A percentile compares a stretch with the other conserved stretches of the same genome.
Conservation (phyloP, 1,140 invertebrate genomes). For the Vanessa tameamea region DNA sequence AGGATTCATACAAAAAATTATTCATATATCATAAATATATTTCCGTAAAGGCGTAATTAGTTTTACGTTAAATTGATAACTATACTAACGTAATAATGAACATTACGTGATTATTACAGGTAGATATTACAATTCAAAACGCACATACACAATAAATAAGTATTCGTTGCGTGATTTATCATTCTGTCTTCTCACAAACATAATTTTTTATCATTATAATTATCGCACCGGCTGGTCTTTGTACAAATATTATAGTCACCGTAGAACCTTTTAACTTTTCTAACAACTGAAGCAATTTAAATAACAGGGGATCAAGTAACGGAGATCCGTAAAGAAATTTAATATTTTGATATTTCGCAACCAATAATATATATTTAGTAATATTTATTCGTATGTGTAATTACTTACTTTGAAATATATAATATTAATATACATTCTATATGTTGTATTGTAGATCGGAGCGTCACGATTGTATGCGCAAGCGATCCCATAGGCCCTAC, state of each 20-base stretch:
- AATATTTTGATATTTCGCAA: too few relatives aligned
- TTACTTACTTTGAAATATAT: too few relatives aligned
- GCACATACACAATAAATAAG: neutral
- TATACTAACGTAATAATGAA: conserved; percentile 19
- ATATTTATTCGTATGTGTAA: too few relatives aligned
- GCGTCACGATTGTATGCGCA: too few relatives aligned
- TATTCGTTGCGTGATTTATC: conserved; percentile 21
- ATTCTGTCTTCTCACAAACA: neutral
- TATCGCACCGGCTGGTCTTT: neutral
- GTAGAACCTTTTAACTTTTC: neutral
- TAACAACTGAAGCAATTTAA: too few relatives aligned
- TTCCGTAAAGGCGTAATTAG: neutral
- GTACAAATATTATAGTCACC: neutral
- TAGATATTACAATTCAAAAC: conserved; percentile 11
- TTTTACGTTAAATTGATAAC: conserved; percentile 17
- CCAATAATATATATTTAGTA: too few relatives aligned
- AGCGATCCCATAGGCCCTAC: too few relatives aligned
- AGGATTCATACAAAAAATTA: neutral
- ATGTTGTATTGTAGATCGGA: too few relatives aligned
- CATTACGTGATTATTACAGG: conserved; percentile 23
- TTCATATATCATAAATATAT: neutral
- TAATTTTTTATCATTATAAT: conserved; percentile 3
- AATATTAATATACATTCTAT: too few relatives aligned
- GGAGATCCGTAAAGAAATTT: too few relatives aligned
- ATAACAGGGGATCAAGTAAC: too few relatives aligned